Evolutionary conservation across 1,140 invertebrate genomes (phyloP), one percentile per base, ranked within the genome.

Genomic region (Charaxes varanes): DNA sequence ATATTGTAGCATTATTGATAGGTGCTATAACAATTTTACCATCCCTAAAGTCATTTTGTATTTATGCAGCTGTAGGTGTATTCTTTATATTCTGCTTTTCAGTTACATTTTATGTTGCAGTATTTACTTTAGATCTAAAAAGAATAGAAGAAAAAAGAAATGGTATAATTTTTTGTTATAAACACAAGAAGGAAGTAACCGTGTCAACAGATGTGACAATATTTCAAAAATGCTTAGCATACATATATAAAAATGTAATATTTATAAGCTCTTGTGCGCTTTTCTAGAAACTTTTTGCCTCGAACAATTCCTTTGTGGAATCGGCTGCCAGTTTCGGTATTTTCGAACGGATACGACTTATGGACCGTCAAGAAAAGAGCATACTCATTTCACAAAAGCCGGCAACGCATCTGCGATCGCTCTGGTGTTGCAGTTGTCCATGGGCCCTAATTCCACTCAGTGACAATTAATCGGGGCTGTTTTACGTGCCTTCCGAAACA

Each of bases 41-140:
- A 18, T 90, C 89, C 0, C 80, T 93, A 19, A 86, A 90, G 61
- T 92, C 91, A 0, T 93, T 91, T 58, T 93, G 92, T 62, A 85
- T 93, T 16, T 93, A 91, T 58, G 91, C 91, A 6, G 90, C 91
- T 3, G 70, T 88, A 1, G 90, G 91, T 11, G 88, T 93, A 3
- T 81, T 91, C 14, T 88, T 91, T 41, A 92, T 92, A 5, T 94
- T 91, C 72, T 70, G 93, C 18, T 89, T 91, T 51, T 91, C 91
- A 60, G 86, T 92, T 3, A 93, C 92, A 4, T 91, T 94, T 74
- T 94, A 93, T 74, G 87, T 92, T n/a, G 92, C 91, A 1, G 87
- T 90, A 36, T 90, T 94, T 53, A 88, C 90, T 0, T 64, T 94
- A 32, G 92, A 94, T 59, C 81, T 91, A 27, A 82, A 64, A 64